Base-by-base conservation (phyloP, 2,113 vertebrate genomes). In the Nerophis lumbriciformis region DNA sequence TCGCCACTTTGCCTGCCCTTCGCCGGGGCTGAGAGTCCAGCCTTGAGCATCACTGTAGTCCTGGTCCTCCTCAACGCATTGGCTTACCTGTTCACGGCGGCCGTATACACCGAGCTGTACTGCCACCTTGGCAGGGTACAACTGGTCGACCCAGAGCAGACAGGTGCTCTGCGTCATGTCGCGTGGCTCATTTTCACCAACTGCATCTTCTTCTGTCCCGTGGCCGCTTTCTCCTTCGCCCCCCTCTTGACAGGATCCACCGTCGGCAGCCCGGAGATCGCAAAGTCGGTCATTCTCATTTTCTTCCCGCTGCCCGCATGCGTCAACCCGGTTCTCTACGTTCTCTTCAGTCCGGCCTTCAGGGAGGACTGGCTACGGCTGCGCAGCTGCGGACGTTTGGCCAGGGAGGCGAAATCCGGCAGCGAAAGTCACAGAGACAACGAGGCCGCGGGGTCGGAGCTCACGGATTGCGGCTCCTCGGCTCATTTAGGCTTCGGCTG, bases 141-240 rank as follows among this genome's bases (percentile, higher is more conserved):
- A 79, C 90, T 98, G 61, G 93, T 92, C 0, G 94, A 96, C 65
- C 92, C 93, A 11, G 91, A 92, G 0, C 93, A 97, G 67, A 92
- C 94, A 0, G 91, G 92, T 54, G 93, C 91, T 16, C 93, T 97
- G 61, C 93, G 94, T 68, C 96, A 99, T 0, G 92, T 99, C 0
- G 96, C 97, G 60, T 99, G 97, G 97, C 93, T 99, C 0, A 98
- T 99, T 83, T 99, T 99, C 86, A 97, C 95, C 39, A 97, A 98
- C 78, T 98, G 97, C 88, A 94, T 98, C 83, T 97, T 99, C 66
- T 99, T 98, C 89, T 99, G 96, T 81, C 97, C 97, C 0, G 95
- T 98, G 48, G 97, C 97, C 0, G 97, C 96, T 13, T 98, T 99
- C 85, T 98, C 95, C 0, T 98, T 99, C 16, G 94, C 95, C 0